A percentile compares a stretch with the other conserved stretches of the same genome.
Conservation (phyloP, 2,797 vertebrate species). For the Echeneis naucrates region DNA sequence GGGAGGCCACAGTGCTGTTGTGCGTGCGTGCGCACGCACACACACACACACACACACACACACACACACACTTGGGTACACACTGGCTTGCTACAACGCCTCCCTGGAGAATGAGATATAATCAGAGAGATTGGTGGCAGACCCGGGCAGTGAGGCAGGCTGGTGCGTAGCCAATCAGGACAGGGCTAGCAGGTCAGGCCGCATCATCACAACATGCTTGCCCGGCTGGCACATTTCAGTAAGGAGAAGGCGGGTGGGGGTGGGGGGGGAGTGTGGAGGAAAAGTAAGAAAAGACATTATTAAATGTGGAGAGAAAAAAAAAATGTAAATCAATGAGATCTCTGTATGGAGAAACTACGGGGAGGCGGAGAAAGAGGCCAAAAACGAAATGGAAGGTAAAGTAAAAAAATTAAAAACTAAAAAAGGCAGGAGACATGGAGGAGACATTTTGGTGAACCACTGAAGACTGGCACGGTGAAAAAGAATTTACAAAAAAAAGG, state of each 20-base stretch:
- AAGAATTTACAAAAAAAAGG: slow-evolving; percentile 24
- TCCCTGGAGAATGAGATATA: slow-evolving; percentile 83
- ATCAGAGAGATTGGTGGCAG: slow-evolving; percentile 81
- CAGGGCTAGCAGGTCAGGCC: slow-evolving; percentile 72
- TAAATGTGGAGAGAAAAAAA: neutral
- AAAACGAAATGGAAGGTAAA: neutral
- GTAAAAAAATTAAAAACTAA: no score
- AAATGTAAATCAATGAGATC: neutral
- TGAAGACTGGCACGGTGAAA: neutral
- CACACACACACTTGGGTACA: slow-evolving; percentile 28
- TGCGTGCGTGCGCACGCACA: no score
- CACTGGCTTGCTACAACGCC: slow-evolving; percentile 57
- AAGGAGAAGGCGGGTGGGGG: no score
- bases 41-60: slow-evolving; percentile 14
- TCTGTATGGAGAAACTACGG: neutral
- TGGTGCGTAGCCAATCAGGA: slow-evolving; percentile 71
- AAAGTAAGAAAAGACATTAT: neutral
- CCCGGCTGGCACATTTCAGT: slow-evolving; percentile 62
- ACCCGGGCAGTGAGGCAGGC: slow-evolving; percentile 61
- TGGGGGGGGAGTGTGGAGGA: neutral
- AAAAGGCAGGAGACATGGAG: neutral
- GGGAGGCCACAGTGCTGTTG: slow-evolving; percentile 68
- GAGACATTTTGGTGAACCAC: slow-evolving; percentile 10
- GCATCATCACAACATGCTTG: slow-evolving; percentile 76
- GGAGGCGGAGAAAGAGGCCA: neutral